A percentile compares a stretch with the other conserved stretches of the same genome.
Conservation (phyloP, 2,113 vertebrate species). For the Ceyx margarethae region DNA sequence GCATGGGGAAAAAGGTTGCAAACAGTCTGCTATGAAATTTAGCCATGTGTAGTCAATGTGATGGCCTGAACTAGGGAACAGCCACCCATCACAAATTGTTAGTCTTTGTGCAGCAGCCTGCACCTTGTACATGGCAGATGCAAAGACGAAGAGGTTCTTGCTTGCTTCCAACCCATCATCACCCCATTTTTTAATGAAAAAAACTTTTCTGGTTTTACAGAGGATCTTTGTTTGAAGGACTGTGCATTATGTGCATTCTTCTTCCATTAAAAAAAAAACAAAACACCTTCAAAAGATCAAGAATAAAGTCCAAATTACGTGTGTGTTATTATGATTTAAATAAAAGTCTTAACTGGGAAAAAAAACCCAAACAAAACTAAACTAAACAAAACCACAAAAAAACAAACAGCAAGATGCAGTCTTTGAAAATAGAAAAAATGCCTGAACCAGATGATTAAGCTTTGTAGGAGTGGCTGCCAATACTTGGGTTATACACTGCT, state of each 20-base stretch:
- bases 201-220: background rate
- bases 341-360: conserved; percentile 39
- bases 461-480: conserved; percentile 50
- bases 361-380: background rate
- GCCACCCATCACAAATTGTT: background rate
- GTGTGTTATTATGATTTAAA: conserved; percentile 36
- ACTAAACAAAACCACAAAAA: too few relatives aligned
- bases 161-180: background rate
- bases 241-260: background rate
- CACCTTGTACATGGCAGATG: background rate
- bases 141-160: background rate
- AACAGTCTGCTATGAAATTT: background rate
- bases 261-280: background rate
- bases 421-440: conserved; percentile 35
- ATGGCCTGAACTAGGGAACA: background rate
- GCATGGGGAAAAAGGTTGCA: background rate
- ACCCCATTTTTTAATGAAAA: background rate
- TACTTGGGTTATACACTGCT: conserved; percentile 21
- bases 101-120: background rate
- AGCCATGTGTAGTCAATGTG: background rate
- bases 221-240: background rate
- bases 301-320: conserved; percentile 47
- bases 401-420: background rate
- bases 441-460: conserved; percentile 32
- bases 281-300: background rate